These are phyloP conservation scores for Zaprionus lachaisei DNA, from an alignment of 1,140 invertebrate genomes.

Conservation along the genomic window DNA sequence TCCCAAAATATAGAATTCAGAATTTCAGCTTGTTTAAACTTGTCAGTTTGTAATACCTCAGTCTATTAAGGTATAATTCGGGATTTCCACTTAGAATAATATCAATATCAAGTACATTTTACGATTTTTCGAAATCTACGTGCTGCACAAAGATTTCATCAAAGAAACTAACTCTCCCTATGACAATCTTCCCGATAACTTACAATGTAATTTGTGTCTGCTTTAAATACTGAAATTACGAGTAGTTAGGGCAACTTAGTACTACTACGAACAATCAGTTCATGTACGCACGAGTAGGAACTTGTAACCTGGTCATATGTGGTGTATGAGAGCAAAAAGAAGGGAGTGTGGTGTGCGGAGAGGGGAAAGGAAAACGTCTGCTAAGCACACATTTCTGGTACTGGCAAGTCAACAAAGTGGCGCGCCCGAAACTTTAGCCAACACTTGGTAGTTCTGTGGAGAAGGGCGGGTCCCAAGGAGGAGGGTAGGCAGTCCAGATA, in stretches of 20 bases:
- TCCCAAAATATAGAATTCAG: too few species aligned
- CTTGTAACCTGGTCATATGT: not conserved
- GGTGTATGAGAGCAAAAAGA: not conserved
- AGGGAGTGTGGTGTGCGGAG: not conserved
- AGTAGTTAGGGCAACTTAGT: conserved; percentile 38
- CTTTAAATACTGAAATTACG: conserved; percentile 25
- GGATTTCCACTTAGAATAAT: too few species aligned
- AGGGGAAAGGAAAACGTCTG: conserved; percentile 13
- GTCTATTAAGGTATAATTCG: too few species aligned
- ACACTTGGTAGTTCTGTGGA: conserved; percentile 57
- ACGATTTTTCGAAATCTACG: not conserved
- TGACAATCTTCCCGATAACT: not conserved
- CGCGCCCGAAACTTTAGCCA: conserved; percentile 71
- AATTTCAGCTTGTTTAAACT: too few species aligned
- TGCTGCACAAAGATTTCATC: not conserved
- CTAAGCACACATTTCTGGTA: conserved; percentile 66
- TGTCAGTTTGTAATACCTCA: too few species aligned
- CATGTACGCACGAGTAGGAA: not conserved
- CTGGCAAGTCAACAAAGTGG: conserved; percentile 77
- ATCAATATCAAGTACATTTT: too few species aligned
- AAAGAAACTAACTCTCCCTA: not conserved
- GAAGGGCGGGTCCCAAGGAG: too few species aligned
- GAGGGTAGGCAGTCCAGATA: conserved; percentile 4
- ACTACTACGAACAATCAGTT: conserved; percentile 15
- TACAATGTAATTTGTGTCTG: conserved; percentile 19